Conservation (phyloP, 1,140 invertebrate genomes). For the Eubasilissa regina region DNA sequence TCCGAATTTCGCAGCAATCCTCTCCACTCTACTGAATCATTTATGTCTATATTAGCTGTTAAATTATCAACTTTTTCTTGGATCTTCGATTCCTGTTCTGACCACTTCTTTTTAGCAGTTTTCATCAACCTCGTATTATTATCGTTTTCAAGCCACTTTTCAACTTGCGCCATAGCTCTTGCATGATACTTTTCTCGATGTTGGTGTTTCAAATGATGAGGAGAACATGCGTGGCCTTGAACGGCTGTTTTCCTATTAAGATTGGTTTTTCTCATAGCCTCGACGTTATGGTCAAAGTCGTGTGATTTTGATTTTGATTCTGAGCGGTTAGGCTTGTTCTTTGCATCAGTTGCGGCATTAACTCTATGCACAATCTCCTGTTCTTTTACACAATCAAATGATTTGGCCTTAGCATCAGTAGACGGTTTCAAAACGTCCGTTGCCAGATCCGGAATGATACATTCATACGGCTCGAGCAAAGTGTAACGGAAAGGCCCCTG, state of each 20-base stretch:
- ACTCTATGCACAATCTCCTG: conserved; percentile 55
- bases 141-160: conserved; percentile 75
- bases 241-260: conserved; percentile 49
- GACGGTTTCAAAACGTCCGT: conserved; percentile 41
- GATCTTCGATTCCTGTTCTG: conserved; percentile 51
- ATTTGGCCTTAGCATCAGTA: conserved; percentile 53
- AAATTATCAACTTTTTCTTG: conserved; percentile 57
- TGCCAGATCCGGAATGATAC: conserved; percentile 27
- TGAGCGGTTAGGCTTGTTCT: conserved; percentile 54
- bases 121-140: conserved; percentile 64
- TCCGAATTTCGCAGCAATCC: conserved; percentile 55
- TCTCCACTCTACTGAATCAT: conserved; percentile 57
- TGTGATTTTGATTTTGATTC: conserved; percentile 56
- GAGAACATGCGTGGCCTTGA: conserved; percentile 58
- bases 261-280: conserved; percentile 54
- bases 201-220: conserved; percentile 78
- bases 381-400: conserved; percentile 54
- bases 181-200: conserved; percentile 80
- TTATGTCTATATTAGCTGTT: conserved; percentile 61
- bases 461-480: conserved; percentile 65
- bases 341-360: conserved; percentile 51
- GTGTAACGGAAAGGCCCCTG: conserved; percentile 67
- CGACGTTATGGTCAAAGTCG: conserved; percentile 54
- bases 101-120: conserved; percentile 53
- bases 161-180: conserved; percentile 80